Evolutionary conservation across 2,888 invertebrate genomes (phyloP).

Genomic region (Drosophila peninsularis): DNA sequence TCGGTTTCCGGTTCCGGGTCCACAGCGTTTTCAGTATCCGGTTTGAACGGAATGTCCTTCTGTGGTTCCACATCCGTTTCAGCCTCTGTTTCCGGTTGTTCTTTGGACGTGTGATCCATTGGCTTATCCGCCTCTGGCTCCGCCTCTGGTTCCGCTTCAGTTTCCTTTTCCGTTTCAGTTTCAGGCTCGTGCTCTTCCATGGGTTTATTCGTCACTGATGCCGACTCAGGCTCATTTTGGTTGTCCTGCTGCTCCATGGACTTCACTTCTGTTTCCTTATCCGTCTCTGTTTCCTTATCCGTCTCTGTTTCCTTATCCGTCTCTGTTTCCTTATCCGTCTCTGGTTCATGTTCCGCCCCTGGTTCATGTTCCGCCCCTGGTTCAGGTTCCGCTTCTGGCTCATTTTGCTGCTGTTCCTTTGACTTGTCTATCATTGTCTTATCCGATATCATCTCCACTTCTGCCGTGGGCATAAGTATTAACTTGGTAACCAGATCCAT

Average conservation of each 20-base stretch:
- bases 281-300: neutral
- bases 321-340: neutral
- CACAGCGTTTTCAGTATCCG: neutral
- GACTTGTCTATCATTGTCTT: neutral
- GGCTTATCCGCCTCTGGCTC: neutral
- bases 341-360: neutral
- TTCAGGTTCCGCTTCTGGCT: neutral
- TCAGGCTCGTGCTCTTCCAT: neutral
- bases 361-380: neutral
- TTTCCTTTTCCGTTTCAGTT: neutral
- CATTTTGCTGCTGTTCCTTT: neutral
- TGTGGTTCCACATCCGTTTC: neutral
- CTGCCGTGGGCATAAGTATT: neutral
- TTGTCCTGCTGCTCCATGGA: conserved; percentile 10
- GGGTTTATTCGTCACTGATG: neutral
- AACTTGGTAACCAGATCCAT: neutral
- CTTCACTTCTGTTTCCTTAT: neutral
- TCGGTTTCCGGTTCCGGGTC: neutral
- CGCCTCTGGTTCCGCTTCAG: neutral
- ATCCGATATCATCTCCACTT: neutral
- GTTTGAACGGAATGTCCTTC: neutral
- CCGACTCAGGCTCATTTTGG: neutral
- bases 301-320: neutral
- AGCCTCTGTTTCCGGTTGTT: conserved; percentile 1
- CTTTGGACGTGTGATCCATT: conserved; percentile 4